A percentile compares a stretch with the other conserved stretches of the same genome.
phyloP scores from a whole-genome alignment of 2,888 invertebrate species.

The Papilio gigon region DNA sequence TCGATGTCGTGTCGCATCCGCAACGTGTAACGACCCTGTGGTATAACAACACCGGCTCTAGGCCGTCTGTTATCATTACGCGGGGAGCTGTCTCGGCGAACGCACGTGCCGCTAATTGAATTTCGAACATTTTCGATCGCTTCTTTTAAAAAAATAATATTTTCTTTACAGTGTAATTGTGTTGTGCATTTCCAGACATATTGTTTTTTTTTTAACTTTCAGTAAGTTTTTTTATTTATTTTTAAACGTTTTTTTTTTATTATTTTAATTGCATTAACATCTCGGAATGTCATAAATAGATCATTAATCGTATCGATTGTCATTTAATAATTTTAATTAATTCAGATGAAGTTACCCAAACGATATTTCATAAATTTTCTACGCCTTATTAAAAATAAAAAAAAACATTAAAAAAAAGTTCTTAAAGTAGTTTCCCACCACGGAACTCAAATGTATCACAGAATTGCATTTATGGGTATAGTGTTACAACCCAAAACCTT shows the following conservation, averaged over 20 bases:
- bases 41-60: constrained; percentile 45
- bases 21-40: constrained; percentile 19
- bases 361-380: too few species aligned
- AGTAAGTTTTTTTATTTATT: constrained; percentile 22
- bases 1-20: constrained; percentile 34
- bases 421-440: background rate
- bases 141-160: background rate
- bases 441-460: background rate
- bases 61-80: constrained; percentile 60
- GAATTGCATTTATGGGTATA: constrained; percentile 14
- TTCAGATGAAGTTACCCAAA: too few species aligned
- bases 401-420: too few species aligned
- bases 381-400: too few species aligned
- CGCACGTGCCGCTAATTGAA: constrained; percentile 53
- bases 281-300: background rate
- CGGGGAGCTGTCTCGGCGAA: constrained; percentile 54
- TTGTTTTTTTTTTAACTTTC: background rate
- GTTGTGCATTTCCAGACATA: constrained; percentile 26
- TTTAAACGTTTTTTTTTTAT: background rate
- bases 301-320: too few species aligned
- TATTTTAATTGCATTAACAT: background rate
- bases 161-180: constrained; percentile 16
- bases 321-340: too few species aligned
- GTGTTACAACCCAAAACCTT: background rate
- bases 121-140: constrained; percentile 8